Evolutionary conservation across 2,888 invertebrate genomes (phyloP).

Genomic region (Malacosoma neustria): DNA sequence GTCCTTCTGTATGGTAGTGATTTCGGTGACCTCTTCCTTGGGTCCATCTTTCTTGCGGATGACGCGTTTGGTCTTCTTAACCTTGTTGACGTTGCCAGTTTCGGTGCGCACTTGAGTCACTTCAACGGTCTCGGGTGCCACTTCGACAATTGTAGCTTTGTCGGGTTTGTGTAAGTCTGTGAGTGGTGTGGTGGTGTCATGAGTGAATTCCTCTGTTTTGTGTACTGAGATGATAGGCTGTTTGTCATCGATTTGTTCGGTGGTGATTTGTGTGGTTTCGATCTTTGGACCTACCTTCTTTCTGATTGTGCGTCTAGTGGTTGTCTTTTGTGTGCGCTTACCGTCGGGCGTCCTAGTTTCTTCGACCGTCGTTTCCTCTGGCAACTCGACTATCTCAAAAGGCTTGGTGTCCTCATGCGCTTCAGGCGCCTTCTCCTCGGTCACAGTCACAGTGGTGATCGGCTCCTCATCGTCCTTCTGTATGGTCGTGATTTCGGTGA

Average conservation of each 20-base stretch:
- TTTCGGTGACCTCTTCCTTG: conserved; percentile 20
- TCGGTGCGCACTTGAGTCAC: conserved; percentile 11
- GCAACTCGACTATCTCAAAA: conserved; percentile 19
- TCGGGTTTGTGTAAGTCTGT: conserved; percentile 7
- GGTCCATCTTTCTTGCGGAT: conserved; percentile 22
- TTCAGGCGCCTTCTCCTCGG: conserved; percentile 8
- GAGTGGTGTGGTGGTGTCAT: conserved; percentile 16
- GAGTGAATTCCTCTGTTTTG: conserved; percentile 19
- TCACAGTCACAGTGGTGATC: conserved; percentile 15
- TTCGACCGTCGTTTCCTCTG: conserved; percentile 17
- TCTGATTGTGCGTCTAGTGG: conserved; percentile 45
- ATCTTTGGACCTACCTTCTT: conserved; percentile 29
- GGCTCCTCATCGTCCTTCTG: conserved; percentile 24
- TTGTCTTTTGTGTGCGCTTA: conserved; percentile 13
- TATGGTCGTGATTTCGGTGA: conserved; percentile 20
- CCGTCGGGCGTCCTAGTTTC: conserved; percentile 15
- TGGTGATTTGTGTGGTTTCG: conserved; percentile 33
- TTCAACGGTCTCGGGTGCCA: conserved; percentile 13
- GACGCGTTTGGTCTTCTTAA: conserved; percentile 24
- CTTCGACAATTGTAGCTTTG: conserved; percentile 6
- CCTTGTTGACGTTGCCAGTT: conserved; percentile 23
- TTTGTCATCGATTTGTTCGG: conserved; percentile 27
- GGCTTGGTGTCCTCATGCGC: conserved; percentile 7
- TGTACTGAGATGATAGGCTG: conserved; percentile 10
- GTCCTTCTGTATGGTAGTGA: conserved; percentile 23